Percentiles rank a stretch among this genome's conserved stretches.
Evolutionary conservation across 2,113 vertebrate genomes (phyloP).

Genomic region (Antidorcas marsupialis): DNA sequence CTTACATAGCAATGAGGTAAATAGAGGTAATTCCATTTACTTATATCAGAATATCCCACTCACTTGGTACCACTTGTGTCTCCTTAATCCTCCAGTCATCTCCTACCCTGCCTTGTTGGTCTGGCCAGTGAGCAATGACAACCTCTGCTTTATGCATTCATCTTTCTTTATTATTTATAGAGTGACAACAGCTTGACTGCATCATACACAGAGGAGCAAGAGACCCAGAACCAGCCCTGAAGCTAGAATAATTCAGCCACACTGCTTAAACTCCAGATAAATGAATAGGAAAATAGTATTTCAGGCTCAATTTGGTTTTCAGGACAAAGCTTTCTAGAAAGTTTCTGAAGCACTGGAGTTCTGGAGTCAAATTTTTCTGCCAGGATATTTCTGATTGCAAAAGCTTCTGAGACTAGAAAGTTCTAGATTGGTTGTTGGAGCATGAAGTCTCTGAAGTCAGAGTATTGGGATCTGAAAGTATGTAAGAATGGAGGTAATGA

Average conservation of each 20-base stretch:
- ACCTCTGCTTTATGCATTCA: background rate
- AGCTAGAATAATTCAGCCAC: background rate
- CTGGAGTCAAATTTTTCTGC: background rate
- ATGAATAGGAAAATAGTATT: background rate
- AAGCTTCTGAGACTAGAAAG: background rate
- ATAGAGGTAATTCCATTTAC: background rate
- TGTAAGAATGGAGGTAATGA: background rate
- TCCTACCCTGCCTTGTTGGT: background rate
- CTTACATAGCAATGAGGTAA: background rate
- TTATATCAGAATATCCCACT: background rate
- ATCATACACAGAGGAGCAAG: background rate
- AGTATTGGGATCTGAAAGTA: background rate
- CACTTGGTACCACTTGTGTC: background rate
- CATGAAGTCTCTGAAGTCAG: background rate
- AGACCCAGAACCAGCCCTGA: background rate
- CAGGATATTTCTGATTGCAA: background rate
- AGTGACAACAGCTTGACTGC: background rate
- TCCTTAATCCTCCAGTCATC: background rate
- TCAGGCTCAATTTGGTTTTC: background rate
- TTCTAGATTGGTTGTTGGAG: background rate
- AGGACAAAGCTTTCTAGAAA: background rate
- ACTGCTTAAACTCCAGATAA: background rate
- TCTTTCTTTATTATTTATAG: constrained; percentile 11
- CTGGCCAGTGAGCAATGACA: background rate
- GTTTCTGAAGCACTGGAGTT: background rate